Conservation (phyloP, 2,888 invertebrate species). For the Eudemis profundana region DNA sequence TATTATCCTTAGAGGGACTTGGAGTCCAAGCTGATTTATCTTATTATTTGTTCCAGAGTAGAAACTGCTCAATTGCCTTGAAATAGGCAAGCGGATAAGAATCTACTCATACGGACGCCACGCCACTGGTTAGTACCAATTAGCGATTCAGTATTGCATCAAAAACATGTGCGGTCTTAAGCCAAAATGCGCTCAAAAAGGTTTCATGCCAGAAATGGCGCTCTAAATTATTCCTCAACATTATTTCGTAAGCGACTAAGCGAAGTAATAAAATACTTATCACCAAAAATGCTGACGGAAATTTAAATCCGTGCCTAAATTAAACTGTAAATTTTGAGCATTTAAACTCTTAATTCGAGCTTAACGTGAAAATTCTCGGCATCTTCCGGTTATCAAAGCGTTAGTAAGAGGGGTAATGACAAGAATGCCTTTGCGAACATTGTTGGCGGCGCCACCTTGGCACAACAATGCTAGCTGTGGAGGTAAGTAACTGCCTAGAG, state of each 20-base stretch:
- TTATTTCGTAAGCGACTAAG: background rate
- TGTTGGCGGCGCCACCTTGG: constrained; percentile 65
- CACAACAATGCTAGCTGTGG: constrained; percentile 53
- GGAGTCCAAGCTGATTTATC: no score
- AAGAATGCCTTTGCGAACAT: constrained; percentile 79
- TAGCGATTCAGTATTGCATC: no score
- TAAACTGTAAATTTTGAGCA: constrained; percentile 18
- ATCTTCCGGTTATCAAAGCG: constrained; percentile 80
- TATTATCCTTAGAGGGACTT: no score
- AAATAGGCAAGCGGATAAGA: no score
- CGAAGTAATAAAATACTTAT: background rate
- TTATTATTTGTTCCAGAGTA: no score
- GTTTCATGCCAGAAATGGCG: no score
- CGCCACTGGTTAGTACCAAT: no score
- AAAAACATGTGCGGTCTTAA: no score
- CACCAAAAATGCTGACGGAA: constrained; percentile 44
- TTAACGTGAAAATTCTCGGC: constrained; percentile 55
- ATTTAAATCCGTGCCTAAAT: constrained; percentile 23
- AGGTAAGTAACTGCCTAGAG: constrained; percentile 57
- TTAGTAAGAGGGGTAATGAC: constrained; percentile 55
- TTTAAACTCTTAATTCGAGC: constrained; percentile 33
- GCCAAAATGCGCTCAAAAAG: no score
- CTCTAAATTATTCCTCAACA: no score
- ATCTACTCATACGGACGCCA: no score
- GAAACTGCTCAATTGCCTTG: no score